These are phyloP conservation scores for Drosophila bunnanda DNA, from an alignment of 2,888 invertebrate genomes.

Conservation along the genomic window DNA sequence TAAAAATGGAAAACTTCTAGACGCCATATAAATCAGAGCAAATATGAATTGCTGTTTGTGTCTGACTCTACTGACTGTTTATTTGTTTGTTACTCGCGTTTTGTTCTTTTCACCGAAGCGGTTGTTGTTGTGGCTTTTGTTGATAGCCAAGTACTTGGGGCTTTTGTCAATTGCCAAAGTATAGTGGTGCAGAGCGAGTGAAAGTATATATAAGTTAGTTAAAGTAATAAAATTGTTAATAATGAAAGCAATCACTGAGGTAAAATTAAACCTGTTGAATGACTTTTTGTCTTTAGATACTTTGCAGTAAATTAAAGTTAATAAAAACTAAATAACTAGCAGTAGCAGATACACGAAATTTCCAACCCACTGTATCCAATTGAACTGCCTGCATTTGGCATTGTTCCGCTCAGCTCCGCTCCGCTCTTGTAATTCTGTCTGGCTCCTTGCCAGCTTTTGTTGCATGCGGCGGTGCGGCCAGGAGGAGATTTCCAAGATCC, in stretches of 20 bases:
- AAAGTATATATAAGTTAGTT: background rate
- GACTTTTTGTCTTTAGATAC: background rate
- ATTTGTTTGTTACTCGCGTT: slow-evolving; percentile 55
- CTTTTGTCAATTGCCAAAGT: slow-evolving; percentile 71
- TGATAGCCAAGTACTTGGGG: slow-evolving; percentile 41
- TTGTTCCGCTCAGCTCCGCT: slow-evolving; percentile 71
- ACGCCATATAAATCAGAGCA: slow-evolving; percentile 80
- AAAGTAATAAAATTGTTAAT: background rate
- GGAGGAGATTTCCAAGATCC: slow-evolving; percentile 21
- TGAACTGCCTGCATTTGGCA: slow-evolving; percentile 70
- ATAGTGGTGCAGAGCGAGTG: slow-evolving; percentile 24
- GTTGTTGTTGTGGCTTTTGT: slow-evolving; percentile 44
- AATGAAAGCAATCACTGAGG: background rate
- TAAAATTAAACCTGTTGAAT: background rate
- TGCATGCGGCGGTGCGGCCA: slow-evolving; percentile 33
- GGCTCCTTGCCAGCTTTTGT: slow-evolving; percentile 59
- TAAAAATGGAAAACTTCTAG: slow-evolving; percentile 81
- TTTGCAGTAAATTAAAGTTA: background rate
- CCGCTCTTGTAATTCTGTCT: slow-evolving; percentile 76
- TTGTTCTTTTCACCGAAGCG: slow-evolving; percentile 39
- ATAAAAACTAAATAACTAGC: background rate
- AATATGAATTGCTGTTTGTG: slow-evolving; percentile 79
- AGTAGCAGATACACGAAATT: background rate
- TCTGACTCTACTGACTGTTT: slow-evolving; percentile 64
- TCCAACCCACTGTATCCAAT: slow-evolving; percentile 63